Conservation (phyloP, 2,113 vertebrate genomes). For the Tetraodon nigroviridis region DNA sequence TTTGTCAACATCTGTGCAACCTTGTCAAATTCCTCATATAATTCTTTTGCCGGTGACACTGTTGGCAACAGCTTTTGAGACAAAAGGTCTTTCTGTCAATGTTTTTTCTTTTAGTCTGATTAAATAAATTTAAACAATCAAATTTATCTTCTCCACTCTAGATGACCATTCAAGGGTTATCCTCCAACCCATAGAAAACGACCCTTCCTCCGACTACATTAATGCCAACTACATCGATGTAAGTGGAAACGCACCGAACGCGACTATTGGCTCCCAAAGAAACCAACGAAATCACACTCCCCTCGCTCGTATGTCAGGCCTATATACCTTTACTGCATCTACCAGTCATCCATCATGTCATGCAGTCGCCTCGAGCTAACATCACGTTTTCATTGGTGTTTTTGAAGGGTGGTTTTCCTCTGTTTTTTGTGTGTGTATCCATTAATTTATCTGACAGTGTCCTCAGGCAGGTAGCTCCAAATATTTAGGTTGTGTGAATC, state of each 20-base stretch:
- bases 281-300: slow-evolving; percentile 76
- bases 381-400: neutral
- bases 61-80: too few relatives aligned
- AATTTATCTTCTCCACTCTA: slow-evolving; percentile 53
- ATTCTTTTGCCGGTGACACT: too few relatives aligned
- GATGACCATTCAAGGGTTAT: slow-evolving; percentile 99
- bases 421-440: neutral
- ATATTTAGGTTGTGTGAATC: too few relatives aligned
- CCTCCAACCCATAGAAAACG: slow-evolving; percentile 95
- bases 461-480: neutral
- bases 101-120: too few relatives aligned
- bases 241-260: slow-evolving; percentile 83
- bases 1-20: neutral
- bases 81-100: too few relatives aligned
- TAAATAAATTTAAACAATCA: too few relatives aligned
- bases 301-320: slow-evolving; percentile 81
- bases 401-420: slow-evolving; percentile 8
- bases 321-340: slow-evolving; percentile 73
- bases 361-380: slow-evolving; percentile 35
- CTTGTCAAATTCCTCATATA: too few relatives aligned
- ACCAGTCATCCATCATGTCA: slow-evolving; percentile 53
- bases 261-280: slow-evolving; percentile 77
- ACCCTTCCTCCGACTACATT: slow-evolving; percentile 99
- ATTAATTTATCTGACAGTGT: neutral
- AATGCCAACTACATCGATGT: slow-evolving; percentile 99